Conservation (phyloP, 2,113 vertebrate genomes). For the Opisthocomus hoazin region DNA sequence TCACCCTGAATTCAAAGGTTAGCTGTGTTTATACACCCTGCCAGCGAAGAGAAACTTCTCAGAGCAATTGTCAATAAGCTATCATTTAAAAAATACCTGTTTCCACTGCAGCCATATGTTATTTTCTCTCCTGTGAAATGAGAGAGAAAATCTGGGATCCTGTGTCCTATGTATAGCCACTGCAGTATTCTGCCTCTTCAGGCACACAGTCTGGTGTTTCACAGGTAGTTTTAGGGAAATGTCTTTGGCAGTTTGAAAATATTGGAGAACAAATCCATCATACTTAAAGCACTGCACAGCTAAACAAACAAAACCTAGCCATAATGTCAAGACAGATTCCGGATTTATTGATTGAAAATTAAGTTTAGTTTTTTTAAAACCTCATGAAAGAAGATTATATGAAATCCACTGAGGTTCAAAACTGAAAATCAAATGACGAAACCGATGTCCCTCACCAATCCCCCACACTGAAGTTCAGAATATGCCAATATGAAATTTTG, state of each 20-base stretch:
- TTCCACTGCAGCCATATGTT: neutral
- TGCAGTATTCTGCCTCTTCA: neutral
- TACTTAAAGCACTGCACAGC: constrained; percentile 51
- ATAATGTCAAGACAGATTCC: constrained; percentile 29
- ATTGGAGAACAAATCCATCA: neutral
- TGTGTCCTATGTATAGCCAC: neutral
- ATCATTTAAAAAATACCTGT: neutral
- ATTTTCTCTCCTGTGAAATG: neutral
- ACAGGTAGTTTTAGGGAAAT: neutral
- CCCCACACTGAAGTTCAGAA: neutral
- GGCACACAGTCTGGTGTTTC: neutral
- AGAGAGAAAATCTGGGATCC: neutral
- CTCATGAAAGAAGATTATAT: constrained; percentile 68
- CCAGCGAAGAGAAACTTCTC: neutral
- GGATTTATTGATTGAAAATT: constrained; percentile 44
- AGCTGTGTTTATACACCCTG: neutral
- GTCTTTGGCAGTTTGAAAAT: neutral
- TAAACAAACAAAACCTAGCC: constrained; percentile 65
- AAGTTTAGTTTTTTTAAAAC: constrained; percentile 66
- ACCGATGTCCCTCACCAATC: neutral
- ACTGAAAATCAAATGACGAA: neutral
- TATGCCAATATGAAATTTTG: neutral
- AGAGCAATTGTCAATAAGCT: neutral
- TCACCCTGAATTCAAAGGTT: neutral
- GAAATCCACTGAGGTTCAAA: constrained; percentile 74